Conservation (phyloP, 2,888 invertebrate genomes). For the Drosophila anomelani region DNA sequence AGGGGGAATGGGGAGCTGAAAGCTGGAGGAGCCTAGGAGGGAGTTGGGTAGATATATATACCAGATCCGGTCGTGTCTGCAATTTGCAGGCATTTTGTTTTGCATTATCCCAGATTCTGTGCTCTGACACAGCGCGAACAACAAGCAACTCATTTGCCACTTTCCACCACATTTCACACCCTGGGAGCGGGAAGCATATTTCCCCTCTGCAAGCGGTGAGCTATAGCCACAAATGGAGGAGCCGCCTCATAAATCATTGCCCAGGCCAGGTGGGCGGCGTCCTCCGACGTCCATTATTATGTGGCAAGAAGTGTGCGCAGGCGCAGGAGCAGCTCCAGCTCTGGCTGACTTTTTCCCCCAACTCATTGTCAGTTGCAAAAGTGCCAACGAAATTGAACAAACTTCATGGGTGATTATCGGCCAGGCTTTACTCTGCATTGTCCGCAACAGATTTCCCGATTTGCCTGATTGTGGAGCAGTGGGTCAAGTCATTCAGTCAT, state of each 20-base stretch:
- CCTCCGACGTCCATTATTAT: conserved; percentile 71
- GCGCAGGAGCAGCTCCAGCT: conserved; percentile 57
- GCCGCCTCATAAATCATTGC: conserved; percentile 73
- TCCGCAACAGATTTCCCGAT: conserved; percentile 23
- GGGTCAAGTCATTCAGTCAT: conserved; percentile 54
- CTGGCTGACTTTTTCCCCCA: conserved; percentile 3
- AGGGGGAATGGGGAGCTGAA: conserved; percentile 7
- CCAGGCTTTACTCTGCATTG: conserved; percentile 37
- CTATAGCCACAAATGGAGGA: conserved; percentile 44
- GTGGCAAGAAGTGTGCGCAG: conserved; percentile 68
- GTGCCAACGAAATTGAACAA: conserved; percentile 46
- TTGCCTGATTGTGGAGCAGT: conserved; percentile 67
- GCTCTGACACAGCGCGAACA: conserved; percentile 22
- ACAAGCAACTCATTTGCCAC: conserved; percentile 56
- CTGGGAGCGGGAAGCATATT: conserved; percentile 43
- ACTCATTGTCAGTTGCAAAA: conserved; percentile 72
- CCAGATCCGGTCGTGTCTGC: conserved; percentile 49
- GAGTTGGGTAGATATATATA: conserved; percentile 39
- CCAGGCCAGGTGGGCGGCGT: conserved; percentile 73
- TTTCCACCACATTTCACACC: conserved; percentile 64
- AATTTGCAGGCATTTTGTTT: conserved; percentile 58
- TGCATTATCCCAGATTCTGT: conserved; percentile 46
- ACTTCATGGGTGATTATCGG: conserved; percentile 49
- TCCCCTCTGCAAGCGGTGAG: conserved; percentile 16
- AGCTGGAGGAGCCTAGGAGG: conserved; percentile 41